Evolutionary conservation across 2,888 invertebrate genomes (phyloP).

Genomic region (Ochropleura plecta): DNA sequence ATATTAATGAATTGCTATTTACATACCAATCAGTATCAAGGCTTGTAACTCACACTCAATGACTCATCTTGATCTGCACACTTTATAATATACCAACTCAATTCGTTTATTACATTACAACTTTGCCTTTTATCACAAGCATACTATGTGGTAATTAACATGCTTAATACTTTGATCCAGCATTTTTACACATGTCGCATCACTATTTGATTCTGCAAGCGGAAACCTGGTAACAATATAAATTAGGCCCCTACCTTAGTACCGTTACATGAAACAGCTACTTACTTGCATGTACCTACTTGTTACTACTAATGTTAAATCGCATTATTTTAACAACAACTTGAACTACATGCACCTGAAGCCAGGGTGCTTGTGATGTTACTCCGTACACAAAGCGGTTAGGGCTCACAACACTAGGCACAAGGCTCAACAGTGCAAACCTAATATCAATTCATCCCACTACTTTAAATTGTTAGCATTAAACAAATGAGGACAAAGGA

Average conservation of each 20-base stretch:
- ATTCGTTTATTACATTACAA: not conserved
- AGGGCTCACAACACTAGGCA: constrained; percentile 27
- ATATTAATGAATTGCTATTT: constrained; percentile 18
- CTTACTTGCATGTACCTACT: constrained; percentile 28
- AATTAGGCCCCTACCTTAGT: constrained; percentile 30
- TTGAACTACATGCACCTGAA: constrained; percentile 24
- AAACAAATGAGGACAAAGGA: constrained; percentile 8
- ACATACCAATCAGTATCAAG: constrained; percentile 23
- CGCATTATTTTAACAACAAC: not conserved
- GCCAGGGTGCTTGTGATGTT: constrained; percentile 7
- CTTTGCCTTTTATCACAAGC: not conserved
- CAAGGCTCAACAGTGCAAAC: constrained; percentile 43
- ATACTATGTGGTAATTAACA: not conserved
- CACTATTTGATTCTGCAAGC: constrained; percentile 3
- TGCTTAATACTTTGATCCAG: not conserved
- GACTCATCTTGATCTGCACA: constrained; percentile 9
- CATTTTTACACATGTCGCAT: not conserved
- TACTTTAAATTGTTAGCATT: constrained; percentile 17
- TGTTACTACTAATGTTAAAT: constrained; percentile 19
- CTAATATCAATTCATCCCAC: constrained; percentile 38
- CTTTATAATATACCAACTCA: constrained; percentile 29
- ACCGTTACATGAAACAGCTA: constrained; percentile 5
- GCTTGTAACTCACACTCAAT: not conserved
- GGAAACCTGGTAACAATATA: constrained; percentile 41
- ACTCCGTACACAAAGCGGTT: constrained; percentile 33